phyloP scores from a whole-genome alignment of 2,113 vertebrate genomes.

The Silurus asotus region DNA sequence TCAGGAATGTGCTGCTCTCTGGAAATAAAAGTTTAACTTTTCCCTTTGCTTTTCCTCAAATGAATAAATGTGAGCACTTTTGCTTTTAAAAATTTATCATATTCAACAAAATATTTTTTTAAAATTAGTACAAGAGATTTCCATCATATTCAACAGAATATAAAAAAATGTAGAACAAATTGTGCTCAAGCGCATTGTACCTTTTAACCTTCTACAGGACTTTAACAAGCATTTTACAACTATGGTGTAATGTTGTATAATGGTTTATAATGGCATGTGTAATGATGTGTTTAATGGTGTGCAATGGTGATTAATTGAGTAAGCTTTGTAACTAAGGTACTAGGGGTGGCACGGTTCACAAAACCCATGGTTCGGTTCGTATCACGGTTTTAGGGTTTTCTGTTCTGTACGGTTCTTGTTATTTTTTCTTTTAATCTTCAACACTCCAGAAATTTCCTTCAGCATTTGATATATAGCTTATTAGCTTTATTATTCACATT shows the following conservation, averaged over 20 bases:
- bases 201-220: neutral
- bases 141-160: neutral
- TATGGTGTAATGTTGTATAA: neutral
- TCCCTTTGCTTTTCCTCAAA: too few species aligned
- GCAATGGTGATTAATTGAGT: neutral
- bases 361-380: too few species aligned
- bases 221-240: neutral
- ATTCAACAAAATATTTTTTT: neutral
- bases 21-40: neutral
- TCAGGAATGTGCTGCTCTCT: constrained; percentile 8
- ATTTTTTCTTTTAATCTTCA: too few species aligned
- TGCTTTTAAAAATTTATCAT: neutral
- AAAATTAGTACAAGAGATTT: neutral
- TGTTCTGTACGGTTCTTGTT: too few species aligned
- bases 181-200: neutral
- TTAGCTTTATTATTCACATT: too few species aligned
- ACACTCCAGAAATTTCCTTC: too few species aligned
- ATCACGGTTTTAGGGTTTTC: too few species aligned
- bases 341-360: too few species aligned
- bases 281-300: neutral
- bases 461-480: too few species aligned
- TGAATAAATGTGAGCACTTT: neutral
- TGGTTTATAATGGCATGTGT: neutral
- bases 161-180: neutral
- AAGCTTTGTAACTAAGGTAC: too few species aligned